Conservation (phyloP, 2,888 invertebrate species). For the Eustalomyia histrio region DNA sequence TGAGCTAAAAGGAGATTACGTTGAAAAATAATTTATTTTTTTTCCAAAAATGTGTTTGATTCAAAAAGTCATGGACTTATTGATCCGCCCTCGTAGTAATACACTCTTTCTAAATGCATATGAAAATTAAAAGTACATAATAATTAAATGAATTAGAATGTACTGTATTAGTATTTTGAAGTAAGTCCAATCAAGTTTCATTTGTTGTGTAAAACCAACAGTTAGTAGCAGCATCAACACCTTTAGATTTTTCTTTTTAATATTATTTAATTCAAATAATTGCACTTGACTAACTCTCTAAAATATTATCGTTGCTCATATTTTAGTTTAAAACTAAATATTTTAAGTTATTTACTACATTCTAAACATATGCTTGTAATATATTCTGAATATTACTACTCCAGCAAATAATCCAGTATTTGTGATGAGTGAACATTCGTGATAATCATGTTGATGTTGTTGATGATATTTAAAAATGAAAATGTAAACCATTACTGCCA, state of each 20-base stretch:
- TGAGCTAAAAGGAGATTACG: too few relatives aligned
- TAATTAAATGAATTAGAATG: constrained; percentile 3
- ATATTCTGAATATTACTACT: neutral
- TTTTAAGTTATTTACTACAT: neutral
- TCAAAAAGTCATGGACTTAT: too few relatives aligned
- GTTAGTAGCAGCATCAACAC: neutral
- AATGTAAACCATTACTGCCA: constrained; percentile 16
- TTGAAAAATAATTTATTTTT: too few relatives aligned
- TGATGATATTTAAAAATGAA: constrained; percentile 34
- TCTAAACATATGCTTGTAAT: neutral
- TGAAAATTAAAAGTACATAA: neutral
- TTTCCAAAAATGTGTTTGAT: too few relatives aligned
- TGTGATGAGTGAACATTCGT: constrained; percentile 41
- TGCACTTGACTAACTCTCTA: constrained; percentile 40
- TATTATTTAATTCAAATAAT: constrained; percentile 16
- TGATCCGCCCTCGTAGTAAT: too few relatives aligned
- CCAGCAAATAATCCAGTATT: constrained; percentile 23
- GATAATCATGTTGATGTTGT: constrained; percentile 47
- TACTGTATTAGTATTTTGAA: neutral
- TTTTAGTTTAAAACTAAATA: neutral
- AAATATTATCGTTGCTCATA: constrained; percentile 15
- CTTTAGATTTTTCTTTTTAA: neutral
- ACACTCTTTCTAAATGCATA: too few relatives aligned
- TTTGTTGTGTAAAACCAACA: neutral
- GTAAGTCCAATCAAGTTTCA: neutral